Evolutionary conservation across 2,113 vertebrate species (phyloP).

Genomic region (Neogale vison): DNA sequence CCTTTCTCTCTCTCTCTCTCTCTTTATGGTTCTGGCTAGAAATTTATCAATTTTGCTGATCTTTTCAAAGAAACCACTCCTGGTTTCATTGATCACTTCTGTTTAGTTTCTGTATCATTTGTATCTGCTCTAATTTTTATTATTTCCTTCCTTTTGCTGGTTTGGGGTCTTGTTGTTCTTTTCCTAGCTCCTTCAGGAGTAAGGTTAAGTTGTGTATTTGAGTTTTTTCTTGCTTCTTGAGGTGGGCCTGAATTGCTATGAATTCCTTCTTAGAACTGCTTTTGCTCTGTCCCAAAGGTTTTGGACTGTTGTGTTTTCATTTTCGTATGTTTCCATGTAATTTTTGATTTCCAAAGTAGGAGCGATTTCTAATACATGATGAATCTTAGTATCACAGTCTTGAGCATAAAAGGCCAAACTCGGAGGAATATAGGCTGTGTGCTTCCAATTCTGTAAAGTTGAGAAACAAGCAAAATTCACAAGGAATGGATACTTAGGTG

Average conservation of each 20-base stretch:
- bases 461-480: conserved; percentile 1
- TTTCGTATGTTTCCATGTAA: neutral
- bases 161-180: too few species aligned
- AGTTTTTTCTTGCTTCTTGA: neutral
- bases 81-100: neutral
- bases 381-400: neutral
- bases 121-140: neutral
- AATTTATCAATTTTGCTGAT: neutral
- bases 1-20: neutral
- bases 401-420: neutral
- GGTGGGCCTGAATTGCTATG: neutral
- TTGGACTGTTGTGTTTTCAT: neutral
- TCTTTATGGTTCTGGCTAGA: neutral
- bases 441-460: neutral
- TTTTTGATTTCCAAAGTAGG: neutral
- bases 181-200: too few species aligned
- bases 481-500: neutral
- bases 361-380: neutral
- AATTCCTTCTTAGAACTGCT: neutral
- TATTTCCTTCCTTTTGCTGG: neutral
- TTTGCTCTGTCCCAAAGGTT: neutral
- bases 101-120: neutral
- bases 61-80: neutral
- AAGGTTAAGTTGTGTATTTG: too few species aligned
- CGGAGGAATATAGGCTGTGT: neutral